Base-by-base conservation (phyloP, 2,888 invertebrate species). In the Sinopyrophorus schimmeli region DNA sequence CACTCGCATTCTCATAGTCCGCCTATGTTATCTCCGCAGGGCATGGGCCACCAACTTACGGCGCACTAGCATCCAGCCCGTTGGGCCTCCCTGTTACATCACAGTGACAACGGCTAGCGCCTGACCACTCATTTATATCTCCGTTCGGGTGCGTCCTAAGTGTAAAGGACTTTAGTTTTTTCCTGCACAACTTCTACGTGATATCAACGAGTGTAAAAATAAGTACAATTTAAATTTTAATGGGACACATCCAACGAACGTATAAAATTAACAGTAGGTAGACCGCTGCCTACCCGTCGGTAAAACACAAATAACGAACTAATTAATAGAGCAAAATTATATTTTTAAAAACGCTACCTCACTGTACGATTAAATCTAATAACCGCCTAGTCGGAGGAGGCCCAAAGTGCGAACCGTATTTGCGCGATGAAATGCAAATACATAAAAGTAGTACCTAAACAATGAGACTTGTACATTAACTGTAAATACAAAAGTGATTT, bases 11-110 rank as follows among this genome's bases (percentile, higher is more conserved):
- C 84, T 70, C 83, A 83, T 66, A 80, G 80, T 67, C 92, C 92
- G 70, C 90, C 92, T 63, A 88, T 89, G 87, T 76, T 89, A 66
- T 86, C 86, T 64, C 91, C 90, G 67, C 87, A 86, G 69, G 80
- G 80, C 57, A 82, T 83, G 79, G 87, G 88, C 69, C 89, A 89
- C 72, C 86, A 86, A 73, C 75, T 87, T 62, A 79, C 86, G 79
- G 87, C 87, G 63, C 87, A 87, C 86, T 87, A 87, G 86, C 86
- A 85, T 81, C 83, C 82, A 78, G 86, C 86, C 84, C 84, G 85
- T 83, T 86, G 86, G 86, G 86, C 86, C 83, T 80, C 80, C 66
- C 58, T 74, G 47, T 68, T 74, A 57, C 73, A 73, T 62, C 71
- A 71, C 67, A 73, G 69, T 65, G 74, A 74, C 65, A 73, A 74